These are phyloP conservation scores for Solenopsis invicta DNA, from an alignment of 1,140 invertebrate species.

Conservation along the genomic window DNA sequence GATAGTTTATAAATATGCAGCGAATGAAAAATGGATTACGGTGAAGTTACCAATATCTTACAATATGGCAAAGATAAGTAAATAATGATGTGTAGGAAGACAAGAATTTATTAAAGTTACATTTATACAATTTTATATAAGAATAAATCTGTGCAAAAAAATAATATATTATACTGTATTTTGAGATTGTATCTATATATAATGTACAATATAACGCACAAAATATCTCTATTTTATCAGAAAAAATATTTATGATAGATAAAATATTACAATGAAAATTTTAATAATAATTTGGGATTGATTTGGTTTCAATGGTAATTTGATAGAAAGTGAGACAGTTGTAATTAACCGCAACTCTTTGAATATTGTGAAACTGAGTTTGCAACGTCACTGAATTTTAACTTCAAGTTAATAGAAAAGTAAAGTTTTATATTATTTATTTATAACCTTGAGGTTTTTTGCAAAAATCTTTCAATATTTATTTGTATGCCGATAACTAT, in stretches of 20 bases:
- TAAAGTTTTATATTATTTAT: neutral
- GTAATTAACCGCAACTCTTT: neutral
- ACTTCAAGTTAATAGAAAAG: neutral
- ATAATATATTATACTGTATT: slow-evolving; percentile 3
- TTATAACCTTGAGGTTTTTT: neutral
- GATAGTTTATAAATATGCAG: slow-evolving; percentile 21
- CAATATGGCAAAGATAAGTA: neutral
- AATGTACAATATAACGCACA: neutral
- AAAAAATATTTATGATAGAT: slow-evolving; percentile 12
- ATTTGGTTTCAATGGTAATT: neutral
- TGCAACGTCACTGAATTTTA: neutral
- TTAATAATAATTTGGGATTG: slow-evolving; percentile 2
- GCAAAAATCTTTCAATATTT: neutral
- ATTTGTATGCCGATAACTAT: neutral
- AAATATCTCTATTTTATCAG: neutral
- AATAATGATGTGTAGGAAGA: neutral
- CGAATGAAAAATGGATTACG: neutral
- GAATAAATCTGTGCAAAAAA: neutral
- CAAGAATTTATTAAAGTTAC: neutral
- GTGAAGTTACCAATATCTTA: neutral
- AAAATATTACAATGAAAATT: neutral
- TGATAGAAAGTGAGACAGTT: neutral
- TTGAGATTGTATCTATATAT: neutral
- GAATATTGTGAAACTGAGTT: neutral
- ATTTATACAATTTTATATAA: neutral